phyloP scores from a whole-genome alignment of 2,888 invertebrate genomes.

The Oegoconia quadripuncta region DNA sequence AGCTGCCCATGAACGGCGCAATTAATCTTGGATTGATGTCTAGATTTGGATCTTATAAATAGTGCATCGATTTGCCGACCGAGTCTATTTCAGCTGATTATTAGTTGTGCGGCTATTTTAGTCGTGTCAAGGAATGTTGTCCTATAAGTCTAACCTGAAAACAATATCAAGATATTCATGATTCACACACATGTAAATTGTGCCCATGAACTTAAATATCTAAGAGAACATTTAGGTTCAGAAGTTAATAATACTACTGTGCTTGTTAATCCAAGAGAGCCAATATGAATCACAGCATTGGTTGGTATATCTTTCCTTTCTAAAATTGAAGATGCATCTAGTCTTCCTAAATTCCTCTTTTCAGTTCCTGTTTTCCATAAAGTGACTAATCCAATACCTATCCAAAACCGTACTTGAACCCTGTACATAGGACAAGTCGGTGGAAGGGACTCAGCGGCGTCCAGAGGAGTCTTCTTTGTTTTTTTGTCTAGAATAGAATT shows the following conservation, averaged over 20 bases:
- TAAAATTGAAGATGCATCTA: too few species aligned
- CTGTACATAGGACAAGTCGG: constrained; percentile 70
- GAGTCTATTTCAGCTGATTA: constrained; percentile 45
- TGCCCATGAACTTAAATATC: too few species aligned
- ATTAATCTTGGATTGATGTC: constrained; percentile 58
- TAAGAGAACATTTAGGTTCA: too few species aligned
- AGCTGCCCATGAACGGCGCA: constrained; percentile 54
- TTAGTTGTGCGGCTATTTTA: constrained; percentile 45
- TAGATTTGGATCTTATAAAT: constrained; percentile 48
- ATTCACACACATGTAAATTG: too few species aligned
- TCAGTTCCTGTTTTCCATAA: constrained; percentile 30
- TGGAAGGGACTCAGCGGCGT: constrained; percentile 47
- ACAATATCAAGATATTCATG: too few species aligned
- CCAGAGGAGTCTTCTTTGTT: constrained; percentile 37
- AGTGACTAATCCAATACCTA: constrained; percentile 40
- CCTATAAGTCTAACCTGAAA: too few species aligned
- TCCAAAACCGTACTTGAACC: constrained; percentile 62
- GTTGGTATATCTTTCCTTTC: constrained; percentile 27
- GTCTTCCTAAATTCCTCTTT: constrained; percentile 21
- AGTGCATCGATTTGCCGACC: constrained; percentile 41
- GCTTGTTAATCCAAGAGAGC: too few species aligned
- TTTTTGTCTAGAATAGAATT: constrained; percentile 43
- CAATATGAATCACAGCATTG: too few species aligned
- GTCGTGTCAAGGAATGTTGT: constrained; percentile 40
- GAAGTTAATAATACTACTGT: too few species aligned